phyloP scores from a whole-genome alignment of 1,140 invertebrate genomes.

The Drosophila auraria region DNA sequence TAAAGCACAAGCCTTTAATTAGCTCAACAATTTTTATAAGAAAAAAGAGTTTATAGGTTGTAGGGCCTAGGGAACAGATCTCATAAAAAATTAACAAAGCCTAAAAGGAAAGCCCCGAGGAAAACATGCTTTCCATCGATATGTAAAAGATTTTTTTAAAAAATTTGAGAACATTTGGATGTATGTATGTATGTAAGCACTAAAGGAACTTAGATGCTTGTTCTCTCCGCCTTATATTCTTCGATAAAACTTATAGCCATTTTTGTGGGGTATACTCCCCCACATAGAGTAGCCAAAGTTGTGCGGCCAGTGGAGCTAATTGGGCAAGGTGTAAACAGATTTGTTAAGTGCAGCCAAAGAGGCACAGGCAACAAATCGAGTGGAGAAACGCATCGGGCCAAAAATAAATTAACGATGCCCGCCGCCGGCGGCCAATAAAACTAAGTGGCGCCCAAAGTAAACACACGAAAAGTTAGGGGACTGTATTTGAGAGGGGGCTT shows the following conservation, averaged over 20 bases:
- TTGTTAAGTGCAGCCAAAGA: constrained; percentile 58
- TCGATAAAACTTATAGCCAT: background rate
- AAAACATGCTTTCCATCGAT: too few relatives aligned
- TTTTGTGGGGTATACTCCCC: background rate
- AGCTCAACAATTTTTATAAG: too few relatives aligned
- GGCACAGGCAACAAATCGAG: constrained; percentile 59
- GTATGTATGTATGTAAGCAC: too few relatives aligned
- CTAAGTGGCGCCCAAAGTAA: constrained; percentile 68
- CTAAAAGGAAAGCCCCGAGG: too few relatives aligned
- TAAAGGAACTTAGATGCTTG: background rate
- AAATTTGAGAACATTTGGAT: too few relatives aligned
- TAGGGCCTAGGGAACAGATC: too few relatives aligned
- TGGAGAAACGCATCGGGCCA: constrained; percentile 61
- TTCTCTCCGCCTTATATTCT: background rate
- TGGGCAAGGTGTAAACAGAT: constrained; percentile 68
- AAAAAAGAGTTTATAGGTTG: too few relatives aligned
- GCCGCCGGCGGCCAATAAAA: constrained; percentile 50
- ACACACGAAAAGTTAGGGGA: constrained; percentile 24
- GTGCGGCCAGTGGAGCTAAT: constrained; percentile 27
- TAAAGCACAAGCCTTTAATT: too few relatives aligned
- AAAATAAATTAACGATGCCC: constrained; percentile 58
- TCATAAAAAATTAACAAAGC: too few relatives aligned
- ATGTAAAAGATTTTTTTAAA: too few relatives aligned
- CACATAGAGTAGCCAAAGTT: background rate
- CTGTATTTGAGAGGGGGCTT: constrained; percentile 14